Conservation (phyloP, 2,797 vertebrate genomes). For the Melopsittacus undulatus region DNA sequence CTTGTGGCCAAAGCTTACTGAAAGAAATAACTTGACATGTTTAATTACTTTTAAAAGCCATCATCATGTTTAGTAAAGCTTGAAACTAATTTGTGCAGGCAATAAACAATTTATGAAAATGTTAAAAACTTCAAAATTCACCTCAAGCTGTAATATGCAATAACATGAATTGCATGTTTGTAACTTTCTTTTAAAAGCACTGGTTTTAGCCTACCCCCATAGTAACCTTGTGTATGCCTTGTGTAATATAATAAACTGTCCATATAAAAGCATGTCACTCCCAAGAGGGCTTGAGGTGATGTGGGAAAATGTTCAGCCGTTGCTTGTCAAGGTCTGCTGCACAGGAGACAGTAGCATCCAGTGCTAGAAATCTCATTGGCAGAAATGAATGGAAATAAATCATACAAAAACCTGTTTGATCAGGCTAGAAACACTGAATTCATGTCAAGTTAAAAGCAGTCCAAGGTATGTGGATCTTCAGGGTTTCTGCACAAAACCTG, state of each 20-base stretch:
- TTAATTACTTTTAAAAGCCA: not conserved
- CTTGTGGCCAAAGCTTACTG: not conserved
- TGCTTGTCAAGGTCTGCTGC: slow-evolving; percentile 20
- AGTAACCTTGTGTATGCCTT: not conserved
- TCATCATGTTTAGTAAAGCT: not conserved
- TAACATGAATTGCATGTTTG: not conserved
- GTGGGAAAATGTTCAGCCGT: not conserved
- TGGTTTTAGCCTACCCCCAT: not conserved
- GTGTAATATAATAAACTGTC: not conserved
- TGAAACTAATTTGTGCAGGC: not conserved
- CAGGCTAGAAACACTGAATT: not conserved
- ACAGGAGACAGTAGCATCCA: not conserved
- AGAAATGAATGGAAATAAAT: not conserved
- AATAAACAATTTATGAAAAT: not conserved
- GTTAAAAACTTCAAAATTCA: not conserved
- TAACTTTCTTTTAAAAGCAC: not conserved
- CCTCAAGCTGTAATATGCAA: not conserved
- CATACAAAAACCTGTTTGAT: not conserved
- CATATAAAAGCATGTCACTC: not conserved
- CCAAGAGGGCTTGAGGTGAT: not conserved
- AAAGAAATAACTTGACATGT: not conserved
- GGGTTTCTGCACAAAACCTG: not conserved
- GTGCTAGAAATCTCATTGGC: not conserved
- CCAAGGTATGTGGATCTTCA: not conserved
- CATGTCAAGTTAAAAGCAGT: not conserved